Base-by-base conservation (phyloP, 2,888 invertebrate species). In the Rhingia rostrata region DNA sequence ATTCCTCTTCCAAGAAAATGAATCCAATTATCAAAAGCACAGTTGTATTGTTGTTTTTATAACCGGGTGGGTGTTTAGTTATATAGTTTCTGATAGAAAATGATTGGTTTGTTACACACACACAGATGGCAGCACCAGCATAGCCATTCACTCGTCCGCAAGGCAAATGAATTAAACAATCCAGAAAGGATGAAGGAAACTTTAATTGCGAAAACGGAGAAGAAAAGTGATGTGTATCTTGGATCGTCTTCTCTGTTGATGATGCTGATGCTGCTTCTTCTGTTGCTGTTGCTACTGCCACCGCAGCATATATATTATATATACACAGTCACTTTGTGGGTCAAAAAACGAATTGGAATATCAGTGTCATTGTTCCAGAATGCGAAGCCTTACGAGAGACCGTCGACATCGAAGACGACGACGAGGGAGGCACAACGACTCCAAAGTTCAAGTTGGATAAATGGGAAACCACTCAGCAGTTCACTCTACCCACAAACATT, bases 11-110 rank as follows among this genome's bases (percentile, higher is more conserved):
- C 6, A 84, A 84, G 74, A 75, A 84, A 80, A 70, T 58, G 74
- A 84, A 84, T 80, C 66, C 84, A 75, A 84, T 84, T 84, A 84
- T 70, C 64, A 58, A 22, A 32, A 70, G 33, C 41, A 70, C 60
- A n/a, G 7, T 37, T 35, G 43, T 54, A 32, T 47, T 47, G 49
- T 43, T 72, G 35, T 63, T 79, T 51, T 53, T 54, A 47, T 61
- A 45, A 49, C 47, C 49, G 49, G 49, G 10, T 9, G 47, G 14
- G 22, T 73, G 22, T 64, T 51, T 33, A 73, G 45, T n/a, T 47
- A 4, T 22, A 22, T n/a, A 43, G 67, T 53, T 69, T 64, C 41
- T 78, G 58, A 60, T 61, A 43, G 51, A 39, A 45, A 58, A 79
- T 74, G 39, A 58, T 58, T 56, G 56, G 7, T 39, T 12, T 37